Conservation (phyloP, 2,888 invertebrate species). For the Willowsia nigromaculata region DNA sequence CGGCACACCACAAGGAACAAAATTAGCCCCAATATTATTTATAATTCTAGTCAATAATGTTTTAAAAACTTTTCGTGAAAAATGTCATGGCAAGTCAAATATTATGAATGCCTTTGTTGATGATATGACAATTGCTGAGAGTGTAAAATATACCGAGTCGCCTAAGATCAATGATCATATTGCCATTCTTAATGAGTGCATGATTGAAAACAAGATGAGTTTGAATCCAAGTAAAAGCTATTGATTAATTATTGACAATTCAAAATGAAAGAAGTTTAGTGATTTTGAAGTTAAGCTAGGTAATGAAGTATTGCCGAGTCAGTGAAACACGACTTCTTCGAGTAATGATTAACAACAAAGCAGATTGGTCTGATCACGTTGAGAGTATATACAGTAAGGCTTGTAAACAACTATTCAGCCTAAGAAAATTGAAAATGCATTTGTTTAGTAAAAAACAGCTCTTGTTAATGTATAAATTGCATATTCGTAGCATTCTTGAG, state of each 20-base stretch:
- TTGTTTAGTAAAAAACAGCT: too few relatives aligned
- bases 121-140: too few relatives aligned
- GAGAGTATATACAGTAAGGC: not conserved
- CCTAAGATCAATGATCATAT: not conserved
- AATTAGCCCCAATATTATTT: not conserved
- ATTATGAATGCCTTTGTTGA: constrained; percentile 47
- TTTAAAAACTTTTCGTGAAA: not conserved
- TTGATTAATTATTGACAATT: constrained; percentile 18
- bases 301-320: not conserved
- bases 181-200: not conserved
- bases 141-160: constrained; percentile 30
- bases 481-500: too few relatives aligned
- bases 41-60: not conserved
- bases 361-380: too few relatives aligned
- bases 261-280: not conserved
- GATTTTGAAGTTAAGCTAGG: not conserved
- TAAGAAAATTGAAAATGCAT: constrained; percentile 5
- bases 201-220: not conserved
- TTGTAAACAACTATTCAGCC: not conserved
- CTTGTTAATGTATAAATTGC: too few relatives aligned
- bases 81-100: not conserved
- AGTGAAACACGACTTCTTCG: not conserved
- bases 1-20: constrained; percentile 32
- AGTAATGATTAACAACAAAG: constrained; percentile 13
- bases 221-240: constrained; percentile 2